Conservation (phyloP, 2,888 invertebrate genomes). For the Drosophila histrio region DNA sequence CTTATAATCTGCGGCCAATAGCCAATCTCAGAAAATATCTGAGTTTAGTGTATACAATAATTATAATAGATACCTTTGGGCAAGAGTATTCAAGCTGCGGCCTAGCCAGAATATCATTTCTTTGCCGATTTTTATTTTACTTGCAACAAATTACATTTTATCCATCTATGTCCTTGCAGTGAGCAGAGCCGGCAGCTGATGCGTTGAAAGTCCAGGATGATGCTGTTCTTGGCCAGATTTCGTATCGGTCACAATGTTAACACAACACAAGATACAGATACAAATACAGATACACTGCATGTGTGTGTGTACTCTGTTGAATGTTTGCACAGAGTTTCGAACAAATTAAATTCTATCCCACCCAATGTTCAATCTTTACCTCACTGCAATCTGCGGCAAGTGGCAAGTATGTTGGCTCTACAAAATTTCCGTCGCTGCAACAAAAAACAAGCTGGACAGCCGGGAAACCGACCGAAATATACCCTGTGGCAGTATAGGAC, state of each 20-base stretch:
- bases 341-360: constrained; percentile 72
- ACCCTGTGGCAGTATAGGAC: too few relatives aligned
- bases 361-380: constrained; percentile 53
- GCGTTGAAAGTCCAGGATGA: constrained; percentile 43
- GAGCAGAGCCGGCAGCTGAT: constrained; percentile 48
- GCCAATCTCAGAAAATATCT: not conserved
- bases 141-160: constrained; percentile 71
- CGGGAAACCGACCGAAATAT: too few relatives aligned
- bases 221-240: constrained; percentile 31
- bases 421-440: constrained; percentile 48
- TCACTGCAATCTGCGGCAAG: constrained; percentile 35
- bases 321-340: constrained; percentile 59
- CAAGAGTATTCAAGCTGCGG: not conserved
- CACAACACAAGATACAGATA: constrained; percentile 29
- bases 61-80: not conserved
- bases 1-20: not conserved
- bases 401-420: constrained; percentile 24
- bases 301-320: constrained; percentile 23
- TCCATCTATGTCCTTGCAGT: constrained; percentile 32
- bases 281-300: constrained; percentile 6
- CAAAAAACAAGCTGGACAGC: constrained; percentile 1
- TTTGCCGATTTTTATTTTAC: constrained; percentile 47
- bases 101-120: not conserved
- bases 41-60: not conserved
- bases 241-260: constrained; percentile 47